These are phyloP conservation scores for Gisinianus flammeolus DNA, from an alignment of 2,888 invertebrate genomes.

Conservation along the genomic window DNA sequence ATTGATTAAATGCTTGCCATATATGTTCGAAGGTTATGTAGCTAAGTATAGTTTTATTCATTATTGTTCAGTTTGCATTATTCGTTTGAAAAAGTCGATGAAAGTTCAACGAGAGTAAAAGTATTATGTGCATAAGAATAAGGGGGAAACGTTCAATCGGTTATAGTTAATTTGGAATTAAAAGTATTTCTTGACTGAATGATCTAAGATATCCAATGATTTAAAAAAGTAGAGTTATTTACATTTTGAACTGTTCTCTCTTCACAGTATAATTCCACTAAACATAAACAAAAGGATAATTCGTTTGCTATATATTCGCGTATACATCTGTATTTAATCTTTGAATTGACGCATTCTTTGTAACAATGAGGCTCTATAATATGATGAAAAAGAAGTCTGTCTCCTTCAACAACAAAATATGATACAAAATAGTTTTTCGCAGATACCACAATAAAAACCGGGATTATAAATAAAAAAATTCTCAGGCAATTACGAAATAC, in stretches of 20 bases:
- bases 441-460: too few relatives aligned
- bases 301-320: slow-evolving; percentile 8
- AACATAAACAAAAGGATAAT: background rate
- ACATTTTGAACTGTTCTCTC: background rate
- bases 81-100: slow-evolving; percentile 1
- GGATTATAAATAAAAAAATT: too few relatives aligned
- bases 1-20: background rate
- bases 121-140: too few relatives aligned
- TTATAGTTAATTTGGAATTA: too few relatives aligned
- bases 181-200: too few relatives aligned
- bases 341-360: background rate
- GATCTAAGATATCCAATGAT: too few relatives aligned
- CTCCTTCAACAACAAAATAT: too few relatives aligned
- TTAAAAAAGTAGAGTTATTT: background rate
- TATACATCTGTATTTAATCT: slow-evolving; percentile 2
- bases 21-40: background rate
- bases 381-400: too few relatives aligned
- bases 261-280: background rate
- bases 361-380: too few relatives aligned
- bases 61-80: background rate
- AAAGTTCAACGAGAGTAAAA: background rate
- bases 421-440: too few relatives aligned
- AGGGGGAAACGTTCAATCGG: too few relatives aligned
- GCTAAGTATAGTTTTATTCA: background rate
- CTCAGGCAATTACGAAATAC: too few relatives aligned